phyloP scores from a whole-genome alignment of 1,140 invertebrate species.

The Drosophila subobscura region DNA sequence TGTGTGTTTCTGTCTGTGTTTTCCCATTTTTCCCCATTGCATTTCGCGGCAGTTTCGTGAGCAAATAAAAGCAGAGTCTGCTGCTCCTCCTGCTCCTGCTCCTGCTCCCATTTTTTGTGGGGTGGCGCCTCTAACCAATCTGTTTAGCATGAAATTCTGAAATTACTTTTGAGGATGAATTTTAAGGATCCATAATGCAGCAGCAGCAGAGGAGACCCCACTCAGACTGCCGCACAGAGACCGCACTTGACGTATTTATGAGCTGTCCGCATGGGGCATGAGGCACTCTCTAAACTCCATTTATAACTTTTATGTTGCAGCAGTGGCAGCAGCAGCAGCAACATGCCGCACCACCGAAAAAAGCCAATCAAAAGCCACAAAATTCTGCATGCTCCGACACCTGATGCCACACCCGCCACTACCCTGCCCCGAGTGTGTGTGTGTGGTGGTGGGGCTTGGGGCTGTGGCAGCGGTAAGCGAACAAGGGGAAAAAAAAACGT shows the following conservation, averaged over 20 bases:
- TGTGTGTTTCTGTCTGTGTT: slow-evolving; percentile 11
- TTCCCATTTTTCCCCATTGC: slow-evolving; percentile 58
- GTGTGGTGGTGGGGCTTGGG: not conserved
- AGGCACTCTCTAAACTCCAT: slow-evolving; percentile 64
- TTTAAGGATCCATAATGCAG: slow-evolving; percentile 58
- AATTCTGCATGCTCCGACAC: slow-evolving; percentile 67
- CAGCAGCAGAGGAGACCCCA: slow-evolving; percentile 4
- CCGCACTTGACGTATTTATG: slow-evolving; percentile 71
- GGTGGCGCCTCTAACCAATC: slow-evolving; percentile 8
- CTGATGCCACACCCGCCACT: slow-evolving; percentile 29
- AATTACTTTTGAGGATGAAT: slow-evolving; percentile 55
- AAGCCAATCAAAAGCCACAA: slow-evolving; percentile 77
- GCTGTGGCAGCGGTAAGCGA: slow-evolving; percentile 4
- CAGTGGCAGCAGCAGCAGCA: no score
- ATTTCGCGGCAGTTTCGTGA: slow-evolving; percentile 67
- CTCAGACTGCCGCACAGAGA: not conserved
- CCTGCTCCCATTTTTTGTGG: slow-evolving; percentile 8
- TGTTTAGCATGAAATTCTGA: slow-evolving; percentile 49
- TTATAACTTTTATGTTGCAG: slow-evolving; percentile 55
- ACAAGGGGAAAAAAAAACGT: not conserved
- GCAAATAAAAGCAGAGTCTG: slow-evolving; percentile 41
- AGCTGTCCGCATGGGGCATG: slow-evolving; percentile 55
- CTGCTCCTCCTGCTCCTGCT: slow-evolving; percentile 10
- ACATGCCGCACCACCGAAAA: slow-evolving; percentile 20
- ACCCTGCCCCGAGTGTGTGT: no score